These are phyloP conservation scores for Nemapogon koenigi DNA, from an alignment of 2,888 invertebrate genomes.

Conservation along the genomic window DNA sequence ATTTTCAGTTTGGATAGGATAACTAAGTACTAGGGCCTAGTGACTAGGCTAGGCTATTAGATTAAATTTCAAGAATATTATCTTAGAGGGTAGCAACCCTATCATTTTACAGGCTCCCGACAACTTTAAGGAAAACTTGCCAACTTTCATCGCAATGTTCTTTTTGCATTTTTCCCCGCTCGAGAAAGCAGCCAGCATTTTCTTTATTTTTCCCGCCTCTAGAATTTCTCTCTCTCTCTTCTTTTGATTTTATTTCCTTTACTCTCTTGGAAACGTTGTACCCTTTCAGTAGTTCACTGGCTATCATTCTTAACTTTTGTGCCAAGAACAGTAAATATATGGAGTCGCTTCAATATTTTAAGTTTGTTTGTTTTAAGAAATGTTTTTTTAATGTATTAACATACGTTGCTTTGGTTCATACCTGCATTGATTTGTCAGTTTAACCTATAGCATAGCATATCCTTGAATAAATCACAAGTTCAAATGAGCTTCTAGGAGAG, in stretches of 20 bases:
- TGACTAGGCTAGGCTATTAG: no score
- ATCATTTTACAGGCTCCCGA: slow-evolving; percentile 19
- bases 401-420: no score
- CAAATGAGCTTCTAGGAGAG: no score
- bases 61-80: no score
- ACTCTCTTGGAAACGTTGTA: slow-evolving; percentile 42
- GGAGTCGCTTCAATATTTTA: slow-evolving; percentile 23
- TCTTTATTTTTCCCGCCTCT: slow-evolving; percentile 24
- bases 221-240: slow-evolving; percentile 30
- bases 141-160: slow-evolving; percentile 47
- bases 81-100: slow-evolving; percentile 1
- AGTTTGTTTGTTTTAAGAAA: not conserved
- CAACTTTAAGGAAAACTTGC: slow-evolving; percentile 52
- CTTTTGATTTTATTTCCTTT: slow-evolving; percentile 6
- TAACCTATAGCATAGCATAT: no score
- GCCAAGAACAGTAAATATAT: slow-evolving; percentile 27
- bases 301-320: slow-evolving; percentile 60
- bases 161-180: slow-evolving; percentile 50
- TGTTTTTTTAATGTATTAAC: no score
- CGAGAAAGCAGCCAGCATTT: slow-evolving; percentile 30
- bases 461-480: no score
- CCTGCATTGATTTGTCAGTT: no score
- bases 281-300: slow-evolving; percentile 58
- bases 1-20: no score
- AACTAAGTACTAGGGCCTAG: no score